Evolutionary conservation across 2,888 invertebrate species (phyloP), one percentile per base, ranked within the genome.

Genomic region (Julus scandinavius): DNA sequence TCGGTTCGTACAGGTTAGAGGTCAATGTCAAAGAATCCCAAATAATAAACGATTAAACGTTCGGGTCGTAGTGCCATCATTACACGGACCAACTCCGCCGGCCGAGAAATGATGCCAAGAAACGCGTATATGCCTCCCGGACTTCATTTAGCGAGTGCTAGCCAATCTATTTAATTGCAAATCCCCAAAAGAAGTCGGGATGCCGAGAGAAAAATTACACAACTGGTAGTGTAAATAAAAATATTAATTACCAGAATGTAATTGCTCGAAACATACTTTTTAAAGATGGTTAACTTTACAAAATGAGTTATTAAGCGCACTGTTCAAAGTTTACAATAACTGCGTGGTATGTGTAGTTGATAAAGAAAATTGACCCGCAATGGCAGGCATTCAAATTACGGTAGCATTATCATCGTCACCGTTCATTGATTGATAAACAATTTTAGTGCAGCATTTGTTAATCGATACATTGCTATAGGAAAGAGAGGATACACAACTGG

Each of bases 21-120:
- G 84, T 84, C 84, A 38, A 84, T 29, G 84, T 40, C 40, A 84
- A 84, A 84, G 63, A 63, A 63, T 63, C 63, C 63, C 63, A 63
- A 63, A 63, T 63, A 63, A 63, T 63, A 63, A 63, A 63, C 63
- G 20, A 63, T 63, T n/a, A 63, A 63, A 63, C 63, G 63, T 63
- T 63, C 2, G 63, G 63, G 63, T 63, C 4, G 63, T 63, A n/a
- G 63, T 63, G 63, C n/a, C 63, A 63, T 63, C 63, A 63, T n/a
- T 63, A 20, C 63, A 63, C 63, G n/a, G 63, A 63, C 63, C 63
- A 63, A 63, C 4, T 63, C n/a, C 3, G 63, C n/a, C 20, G 63
- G 63, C 20, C 63, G 63, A 20, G 63, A 63, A 63, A 63, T 63
- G 63, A 63, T 6, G 63, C 63, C 63, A 63, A 20, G 63, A 63